Base-by-base conservation (phyloP, 2,888 invertebrate species). In the Torymus tubicola region DNA sequence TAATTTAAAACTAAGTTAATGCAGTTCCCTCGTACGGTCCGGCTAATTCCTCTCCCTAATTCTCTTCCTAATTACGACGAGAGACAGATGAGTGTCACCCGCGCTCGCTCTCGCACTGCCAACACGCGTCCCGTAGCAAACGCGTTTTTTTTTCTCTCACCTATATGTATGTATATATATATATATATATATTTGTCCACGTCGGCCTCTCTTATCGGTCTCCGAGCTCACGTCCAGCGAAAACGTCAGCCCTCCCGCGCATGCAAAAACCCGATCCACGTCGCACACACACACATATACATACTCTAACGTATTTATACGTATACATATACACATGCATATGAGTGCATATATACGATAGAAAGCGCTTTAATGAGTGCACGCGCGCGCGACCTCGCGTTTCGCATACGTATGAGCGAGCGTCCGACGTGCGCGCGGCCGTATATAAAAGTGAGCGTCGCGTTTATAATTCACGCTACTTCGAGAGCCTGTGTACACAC, bases 1-100 rank as follows among this genome's bases (percentile, higher is more conserved):
- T 85, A 84, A 85, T 86, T 85, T 78, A 85, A 83, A 84, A 84
- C 81, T 82, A 83, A 72, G 81, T 69, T 86, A 87, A 87, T 86
- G 87, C 86, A 85, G 82, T 85, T 85, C 78, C 80, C 75, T 61
- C 78, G 82, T 83, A 83, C 76, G 67, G 80, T 2, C 57, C 18
- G 2, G 16, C 60, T 75, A 75, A 64, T 69, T 53, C 14, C 42
- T 60, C 58, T 52, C 52, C 13, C 61, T 63, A 63, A 68, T 72
- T 80, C 55, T 67, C 52, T 53, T 2, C 69, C 52, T 80, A 70
- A 73, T 79, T 68, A 74, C 79, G 31, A 78, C 42, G 42, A 42
- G 42, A 73, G 70, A 60, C 64, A 60, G 79, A 65, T 53, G 21
- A 21, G 60, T 60, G 50, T 64, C 50, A 24, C 14, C 1, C 57